Evolutionary conservation across 2,888 invertebrate genomes (phyloP).

Genomic region (Cryptus armator): DNA sequence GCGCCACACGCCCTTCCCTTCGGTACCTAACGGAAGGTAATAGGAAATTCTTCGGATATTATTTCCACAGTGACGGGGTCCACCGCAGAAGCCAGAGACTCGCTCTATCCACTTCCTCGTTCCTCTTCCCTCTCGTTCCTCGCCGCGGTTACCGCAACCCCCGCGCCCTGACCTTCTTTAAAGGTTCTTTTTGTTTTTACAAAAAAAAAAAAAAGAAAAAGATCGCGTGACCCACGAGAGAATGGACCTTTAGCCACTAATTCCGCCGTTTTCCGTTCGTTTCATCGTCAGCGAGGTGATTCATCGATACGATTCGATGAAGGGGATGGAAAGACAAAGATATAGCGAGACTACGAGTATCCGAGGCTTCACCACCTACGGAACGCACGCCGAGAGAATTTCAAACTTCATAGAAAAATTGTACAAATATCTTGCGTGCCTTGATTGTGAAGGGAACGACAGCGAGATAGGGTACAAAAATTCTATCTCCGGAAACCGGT

Average conservation of each 20-base stretch:
- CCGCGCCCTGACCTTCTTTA: conserved; percentile 4
- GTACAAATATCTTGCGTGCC: background rate
- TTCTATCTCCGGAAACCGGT: background rate
- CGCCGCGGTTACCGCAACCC: background rate
- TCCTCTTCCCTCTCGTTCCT: conserved; percentile 1
- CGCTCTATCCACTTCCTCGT: background rate
- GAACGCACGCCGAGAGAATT: background rate
- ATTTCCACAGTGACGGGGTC: conserved; percentile 67
- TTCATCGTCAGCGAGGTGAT: background rate
- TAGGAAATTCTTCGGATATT: conserved; percentile 75
- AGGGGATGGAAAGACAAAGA: conserved; percentile 1
- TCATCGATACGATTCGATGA: background rate
- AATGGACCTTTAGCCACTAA: conserved; percentile 9
- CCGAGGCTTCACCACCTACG: background rate
- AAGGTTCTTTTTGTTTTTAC: conserved; percentile 35
- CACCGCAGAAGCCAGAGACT: background rate
- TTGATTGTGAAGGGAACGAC: background rate
- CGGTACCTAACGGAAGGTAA: conserved; percentile 61
- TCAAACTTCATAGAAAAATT: background rate
- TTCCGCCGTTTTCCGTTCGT: background rate
- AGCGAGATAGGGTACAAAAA: background rate
- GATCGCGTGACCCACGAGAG: conserved; percentile 27
- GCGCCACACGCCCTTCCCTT: conserved; percentile 5
- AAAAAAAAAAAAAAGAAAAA: background rate
- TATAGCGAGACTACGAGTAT: background rate